Conservation (phyloP, 2,888 invertebrate species). For the Drosophila conformis region DNA sequence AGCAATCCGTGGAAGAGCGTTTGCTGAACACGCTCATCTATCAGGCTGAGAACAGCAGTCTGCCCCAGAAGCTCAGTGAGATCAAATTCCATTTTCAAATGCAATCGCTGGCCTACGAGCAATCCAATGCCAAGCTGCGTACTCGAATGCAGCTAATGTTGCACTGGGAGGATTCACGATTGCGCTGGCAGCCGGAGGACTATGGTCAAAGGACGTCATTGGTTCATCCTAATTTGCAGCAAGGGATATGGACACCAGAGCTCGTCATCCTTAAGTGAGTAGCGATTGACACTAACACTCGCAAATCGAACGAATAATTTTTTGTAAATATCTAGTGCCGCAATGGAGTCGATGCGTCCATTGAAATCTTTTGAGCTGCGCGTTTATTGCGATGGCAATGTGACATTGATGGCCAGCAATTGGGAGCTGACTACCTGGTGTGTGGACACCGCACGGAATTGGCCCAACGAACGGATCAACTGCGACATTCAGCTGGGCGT, state of each 20-base stretch:
- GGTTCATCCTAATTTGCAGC: conserved; percentile 57
- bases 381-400: conserved; percentile 70
- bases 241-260: conserved; percentile 82
- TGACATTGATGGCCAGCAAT: conserved; percentile 70
- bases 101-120: conserved; percentile 76
- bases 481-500: conserved; percentile 80
- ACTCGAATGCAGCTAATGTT: conserved; percentile 84
- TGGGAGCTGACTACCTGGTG: conserved; percentile 81
- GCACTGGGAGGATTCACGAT: conserved; percentile 87
- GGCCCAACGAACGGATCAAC: conserved; percentile 82
- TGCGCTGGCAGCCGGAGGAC: conserved; percentile 87
- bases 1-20: conserved; percentile 86
- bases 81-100: conserved; percentile 79
- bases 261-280: conserved; percentile 78
- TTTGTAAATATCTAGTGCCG: conserved; percentile 57
- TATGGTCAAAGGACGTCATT: conserved; percentile 86
- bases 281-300: neutral
- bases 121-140: conserved; percentile 69
- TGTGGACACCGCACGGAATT: conserved; percentile 74
- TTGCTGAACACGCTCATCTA: conserved; percentile 86
- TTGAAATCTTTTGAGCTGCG: conserved; percentile 62
- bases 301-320: neutral
- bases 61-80: conserved; percentile 68
- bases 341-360: conserved; percentile 60
- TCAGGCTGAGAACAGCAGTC: conserved; percentile 84